Evolutionary conservation across 2,888 invertebrate species (phyloP).

Genomic region (Troides helena): DNA sequence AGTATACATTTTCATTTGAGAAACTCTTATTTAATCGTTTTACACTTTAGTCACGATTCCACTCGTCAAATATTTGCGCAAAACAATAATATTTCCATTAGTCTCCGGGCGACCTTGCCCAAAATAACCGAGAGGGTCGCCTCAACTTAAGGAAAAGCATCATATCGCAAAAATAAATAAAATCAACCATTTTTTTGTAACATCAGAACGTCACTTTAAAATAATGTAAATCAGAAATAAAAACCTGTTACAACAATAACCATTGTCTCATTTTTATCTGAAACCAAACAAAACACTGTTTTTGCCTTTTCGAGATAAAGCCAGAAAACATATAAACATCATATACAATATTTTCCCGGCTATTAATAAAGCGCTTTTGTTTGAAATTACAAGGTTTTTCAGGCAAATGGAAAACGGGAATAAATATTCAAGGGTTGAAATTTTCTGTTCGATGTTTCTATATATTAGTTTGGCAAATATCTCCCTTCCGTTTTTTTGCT

Average conservation of each 20-base stretch:
- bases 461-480: too few relatives aligned
- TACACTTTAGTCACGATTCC: neutral
- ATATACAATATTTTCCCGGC: constrained; percentile 17
- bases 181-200: neutral
- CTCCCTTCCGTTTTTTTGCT: too few relatives aligned
- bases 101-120: neutral
- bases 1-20: neutral
- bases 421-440: constrained; percentile 1
- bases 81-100: too few relatives aligned
- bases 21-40: neutral
- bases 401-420: constrained; percentile 5
- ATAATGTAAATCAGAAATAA: constrained; percentile 4
- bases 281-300: constrained; percentile 16
- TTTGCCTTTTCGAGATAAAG: constrained; percentile 14
- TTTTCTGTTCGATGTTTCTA: neutral
- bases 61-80: neutral
- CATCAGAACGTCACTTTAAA: neutral
- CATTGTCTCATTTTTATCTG: constrained; percentile 21
- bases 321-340: constrained; percentile 13
- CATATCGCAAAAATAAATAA: neutral
- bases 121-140: too few relatives aligned
- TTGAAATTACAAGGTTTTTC: constrained; percentile 16
- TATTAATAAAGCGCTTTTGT: constrained; percentile 23
- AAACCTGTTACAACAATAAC: constrained; percentile 10
- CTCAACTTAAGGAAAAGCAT: too few relatives aligned